Evolutionary conservation across 23 tunicate species (phyloP).

Genomic region (Corella eumyota): DNA sequence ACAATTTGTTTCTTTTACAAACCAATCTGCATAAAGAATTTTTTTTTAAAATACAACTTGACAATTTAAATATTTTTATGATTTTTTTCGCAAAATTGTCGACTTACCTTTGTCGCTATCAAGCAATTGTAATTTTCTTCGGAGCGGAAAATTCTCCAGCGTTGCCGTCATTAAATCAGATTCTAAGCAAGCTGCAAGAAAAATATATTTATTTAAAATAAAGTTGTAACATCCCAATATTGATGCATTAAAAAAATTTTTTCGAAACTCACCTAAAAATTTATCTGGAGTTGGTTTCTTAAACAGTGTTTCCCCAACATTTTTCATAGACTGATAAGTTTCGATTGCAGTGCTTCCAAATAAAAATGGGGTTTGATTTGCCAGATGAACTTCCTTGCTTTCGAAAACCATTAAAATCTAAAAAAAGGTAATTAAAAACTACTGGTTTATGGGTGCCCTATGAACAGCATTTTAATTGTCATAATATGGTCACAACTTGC

Average conservation of each 20-base stretch:
- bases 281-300: conserved; percentile 29
- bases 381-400: conserved; percentile 19
- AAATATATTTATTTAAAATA: not conserved
- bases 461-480: too few relatives aligned
- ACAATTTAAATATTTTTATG: too few relatives aligned
- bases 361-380: conserved; percentile 27
- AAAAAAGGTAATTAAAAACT: too few relatives aligned
- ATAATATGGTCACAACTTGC: too few relatives aligned
- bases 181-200: conserved; percentile 27
- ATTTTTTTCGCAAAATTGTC: too few relatives aligned
- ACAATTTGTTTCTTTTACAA: too few relatives aligned
- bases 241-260: not conserved
- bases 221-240: not conserved
- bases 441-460: too few relatives aligned
- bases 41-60: too few relatives aligned
- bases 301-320: conserved; percentile 41
- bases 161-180: conserved; percentile 23
- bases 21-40: too few relatives aligned
- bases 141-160: conserved; percentile 24
- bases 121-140: conserved; percentile 28
- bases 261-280: conserved; percentile 12
- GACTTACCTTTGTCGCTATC: too few relatives aligned
- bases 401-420: conserved; percentile 39
- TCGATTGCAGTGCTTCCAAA: conserved; percentile 42
- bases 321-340: conserved; percentile 21